Percentiles rank a stretch among this genome's conserved stretches.
phyloP scores from a whole-genome alignment of 2,113 vertebrate species.

The Glaucomys volans region DNA sequence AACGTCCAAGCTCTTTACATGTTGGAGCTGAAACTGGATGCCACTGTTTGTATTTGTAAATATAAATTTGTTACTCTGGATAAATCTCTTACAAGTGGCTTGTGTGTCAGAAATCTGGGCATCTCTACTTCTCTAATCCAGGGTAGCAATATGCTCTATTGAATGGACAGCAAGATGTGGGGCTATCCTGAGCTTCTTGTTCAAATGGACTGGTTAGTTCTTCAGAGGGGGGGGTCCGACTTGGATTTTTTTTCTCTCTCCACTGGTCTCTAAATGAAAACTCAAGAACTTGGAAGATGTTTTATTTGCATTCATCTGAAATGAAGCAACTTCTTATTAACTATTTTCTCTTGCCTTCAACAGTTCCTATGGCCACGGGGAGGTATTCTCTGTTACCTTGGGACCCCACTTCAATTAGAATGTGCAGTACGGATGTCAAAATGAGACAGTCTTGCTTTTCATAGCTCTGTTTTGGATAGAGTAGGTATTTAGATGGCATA shows the following conservation, averaged over 20 bases:
- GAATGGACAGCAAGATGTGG: background rate
- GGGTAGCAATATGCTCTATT: background rate
- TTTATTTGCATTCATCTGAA: background rate
- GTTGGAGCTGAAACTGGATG: background rate
- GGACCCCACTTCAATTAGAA: background rate
- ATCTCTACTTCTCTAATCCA: background rate
- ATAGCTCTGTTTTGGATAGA: background rate
- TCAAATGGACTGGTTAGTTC: background rate
- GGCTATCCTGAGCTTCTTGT: background rate
- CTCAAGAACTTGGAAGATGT: background rate
- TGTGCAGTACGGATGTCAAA: background rate
- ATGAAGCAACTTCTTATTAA: background rate
- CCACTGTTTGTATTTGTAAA: background rate
- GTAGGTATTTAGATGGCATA: background rate
- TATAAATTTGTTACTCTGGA: background rate
- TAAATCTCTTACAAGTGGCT: background rate
- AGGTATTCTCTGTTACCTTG: background rate
- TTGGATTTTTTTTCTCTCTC: background rate
- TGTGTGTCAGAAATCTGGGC: background rate
- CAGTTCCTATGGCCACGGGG: fast-evolving
- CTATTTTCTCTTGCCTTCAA: background rate
- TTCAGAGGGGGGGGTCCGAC: background rate
- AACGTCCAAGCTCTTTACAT: background rate
- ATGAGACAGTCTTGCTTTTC: background rate
- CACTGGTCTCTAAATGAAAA: background rate